Evolutionary conservation across 2,113 vertebrate genomes (phyloP).

Genomic region (Dasyornis broadbenti): DNA sequence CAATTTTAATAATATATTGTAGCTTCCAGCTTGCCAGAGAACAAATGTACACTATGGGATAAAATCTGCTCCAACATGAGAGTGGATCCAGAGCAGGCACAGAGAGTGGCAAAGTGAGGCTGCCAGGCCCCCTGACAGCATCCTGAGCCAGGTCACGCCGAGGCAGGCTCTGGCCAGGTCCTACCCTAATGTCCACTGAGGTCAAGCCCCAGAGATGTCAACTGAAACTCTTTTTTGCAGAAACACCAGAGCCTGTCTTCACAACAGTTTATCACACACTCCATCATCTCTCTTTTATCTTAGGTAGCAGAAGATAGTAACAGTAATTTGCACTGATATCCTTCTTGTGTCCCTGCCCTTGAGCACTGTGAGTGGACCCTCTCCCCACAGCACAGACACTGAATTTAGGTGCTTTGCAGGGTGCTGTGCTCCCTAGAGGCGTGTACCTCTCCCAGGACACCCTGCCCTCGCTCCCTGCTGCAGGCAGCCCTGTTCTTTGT

Average conservation of each 20-base stretch:
- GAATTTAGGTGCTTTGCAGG: not conserved
- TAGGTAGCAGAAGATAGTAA: not conserved
- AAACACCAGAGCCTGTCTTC: not conserved
- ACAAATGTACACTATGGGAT: not conserved
- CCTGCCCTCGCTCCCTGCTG: not conserved
- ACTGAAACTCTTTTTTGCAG: not conserved
- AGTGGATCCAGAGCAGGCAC: not conserved
- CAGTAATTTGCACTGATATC: not conserved
- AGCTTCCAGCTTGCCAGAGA: slow-evolving; percentile 42
- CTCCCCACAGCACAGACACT: not conserved
- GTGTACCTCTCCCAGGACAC: not conserved
- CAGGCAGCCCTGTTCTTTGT: not conserved
- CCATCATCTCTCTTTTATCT: not conserved
- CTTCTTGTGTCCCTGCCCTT: not conserved
- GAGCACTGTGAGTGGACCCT: not conserved
- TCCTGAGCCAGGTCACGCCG: not conserved
- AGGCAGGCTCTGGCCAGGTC: not conserved
- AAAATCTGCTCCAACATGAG: not conserved
- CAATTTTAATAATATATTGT: slow-evolving; percentile 65
- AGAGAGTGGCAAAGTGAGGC: not conserved
- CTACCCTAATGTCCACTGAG: fast-evolving
- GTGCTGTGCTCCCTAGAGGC: not conserved
- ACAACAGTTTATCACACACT: not conserved
- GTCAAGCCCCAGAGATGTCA: not conserved
- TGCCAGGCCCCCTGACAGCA: not conserved